These are phyloP conservation scores for Agrilus mali DNA, from an alignment of 2,888 invertebrate species.

Conservation along the genomic window DNA sequence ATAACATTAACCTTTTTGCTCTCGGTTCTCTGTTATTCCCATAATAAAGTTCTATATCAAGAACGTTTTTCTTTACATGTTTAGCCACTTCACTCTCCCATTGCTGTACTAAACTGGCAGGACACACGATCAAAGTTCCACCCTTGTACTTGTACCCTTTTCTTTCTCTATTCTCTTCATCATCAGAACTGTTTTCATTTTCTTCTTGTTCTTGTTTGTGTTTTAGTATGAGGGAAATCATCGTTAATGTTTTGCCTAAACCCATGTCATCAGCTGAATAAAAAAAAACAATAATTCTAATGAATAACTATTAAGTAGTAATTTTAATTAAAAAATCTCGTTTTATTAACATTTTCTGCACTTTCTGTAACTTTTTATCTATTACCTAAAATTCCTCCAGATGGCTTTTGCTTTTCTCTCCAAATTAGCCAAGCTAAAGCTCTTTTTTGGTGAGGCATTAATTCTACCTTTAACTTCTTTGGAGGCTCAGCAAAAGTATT, in stretches of 20 bases:
- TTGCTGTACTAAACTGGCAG: conserved; percentile 81
- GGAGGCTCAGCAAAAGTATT: conserved; percentile 46
- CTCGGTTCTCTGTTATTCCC: conserved; percentile 60
- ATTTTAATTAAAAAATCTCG: background rate
- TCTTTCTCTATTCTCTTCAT: conserved; percentile 19
- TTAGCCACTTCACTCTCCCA: conserved; percentile 72
- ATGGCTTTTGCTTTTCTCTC: conserved; percentile 76
- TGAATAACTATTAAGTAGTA: background rate
- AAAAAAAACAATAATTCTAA: conserved; percentile 5
- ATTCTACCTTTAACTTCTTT: conserved; percentile 43
- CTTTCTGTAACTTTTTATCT: background rate
- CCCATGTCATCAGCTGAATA: conserved; percentile 67
- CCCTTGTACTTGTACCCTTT: conserved; percentile 31
- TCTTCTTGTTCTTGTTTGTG: conserved; percentile 35
- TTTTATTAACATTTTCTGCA: conserved; percentile 14
- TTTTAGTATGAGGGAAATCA: conserved; percentile 60
- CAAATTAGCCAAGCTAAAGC: conserved; percentile 82
- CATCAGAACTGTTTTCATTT: conserved; percentile 20
- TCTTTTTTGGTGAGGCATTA: conserved; percentile 76
- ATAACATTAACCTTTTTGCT: conserved; percentile 32
- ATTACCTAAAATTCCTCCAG: conserved; percentile 75
- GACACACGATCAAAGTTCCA: conserved; percentile 82
- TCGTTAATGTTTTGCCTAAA: conserved; percentile 70
- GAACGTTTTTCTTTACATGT: conserved; percentile 45
- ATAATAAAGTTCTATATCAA: conserved; percentile 65